A percentile compares a stretch with the other conserved stretches of the same genome.
Evolutionary conservation across 2,113 vertebrate genomes (phyloP).

Genomic region (Cisticola juncidis): DNA sequence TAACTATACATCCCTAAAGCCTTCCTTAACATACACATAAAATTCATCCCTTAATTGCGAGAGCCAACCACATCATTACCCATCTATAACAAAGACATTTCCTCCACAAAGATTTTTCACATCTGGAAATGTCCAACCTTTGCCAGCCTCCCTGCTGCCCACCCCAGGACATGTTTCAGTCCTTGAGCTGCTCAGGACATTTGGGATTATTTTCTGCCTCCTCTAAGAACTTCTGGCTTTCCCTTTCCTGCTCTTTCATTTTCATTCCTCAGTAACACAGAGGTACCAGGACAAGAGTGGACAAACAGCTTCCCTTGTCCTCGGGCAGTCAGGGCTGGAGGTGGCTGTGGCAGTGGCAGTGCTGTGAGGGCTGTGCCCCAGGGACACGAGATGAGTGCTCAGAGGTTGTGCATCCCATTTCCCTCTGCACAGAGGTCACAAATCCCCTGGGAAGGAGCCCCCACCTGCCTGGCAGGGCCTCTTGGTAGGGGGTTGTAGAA

Average conservation of each 20-base stretch:
- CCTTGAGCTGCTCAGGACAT: neutral
- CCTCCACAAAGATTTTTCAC: neutral
- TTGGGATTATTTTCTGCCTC: neutral
- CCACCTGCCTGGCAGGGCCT: neutral
- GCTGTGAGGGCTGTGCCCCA: neutral
- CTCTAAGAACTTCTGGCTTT: neutral
- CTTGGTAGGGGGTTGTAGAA: neutral
- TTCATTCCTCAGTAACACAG: neutral
- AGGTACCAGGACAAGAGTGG: neutral
- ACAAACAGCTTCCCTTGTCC: neutral
- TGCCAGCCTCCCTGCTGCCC: neutral
- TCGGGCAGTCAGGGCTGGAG: neutral
- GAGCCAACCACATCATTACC: no score
- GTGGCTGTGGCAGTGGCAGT: neutral
- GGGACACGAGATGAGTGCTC: neutral
- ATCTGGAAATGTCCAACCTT: neutral
- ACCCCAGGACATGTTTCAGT: neutral
- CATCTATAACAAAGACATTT: neutral
- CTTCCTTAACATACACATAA: no score
- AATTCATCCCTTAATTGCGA: no score
- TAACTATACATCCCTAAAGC: no score
- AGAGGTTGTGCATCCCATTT: neutral
- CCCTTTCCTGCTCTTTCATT: neutral
- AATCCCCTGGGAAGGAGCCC: neutral
- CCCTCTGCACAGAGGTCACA: neutral